Base-by-base conservation (phyloP, 2,888 invertebrate genomes). In the Acronicta aceris region DNA sequence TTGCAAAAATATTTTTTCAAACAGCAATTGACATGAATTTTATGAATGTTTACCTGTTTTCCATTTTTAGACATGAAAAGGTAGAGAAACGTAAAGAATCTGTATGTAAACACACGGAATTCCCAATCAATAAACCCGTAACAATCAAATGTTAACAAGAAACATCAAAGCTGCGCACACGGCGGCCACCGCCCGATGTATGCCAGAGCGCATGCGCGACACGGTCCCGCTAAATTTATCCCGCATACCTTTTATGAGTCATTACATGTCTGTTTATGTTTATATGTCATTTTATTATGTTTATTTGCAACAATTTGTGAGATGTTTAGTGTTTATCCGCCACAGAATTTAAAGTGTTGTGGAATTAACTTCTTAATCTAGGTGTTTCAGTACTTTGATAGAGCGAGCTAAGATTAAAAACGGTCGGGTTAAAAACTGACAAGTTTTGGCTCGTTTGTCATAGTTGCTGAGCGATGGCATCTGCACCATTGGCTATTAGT, bases 171-270 rank as follows among this genome's bases (percentile, higher is more conserved):
- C 49, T 53, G 47, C 56, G 47, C 49, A 6, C 36, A 16, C 58
- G 55, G 21, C 48, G 58, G 45, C 51, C 17, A 41, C 52, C 43
- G 47, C 42, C 45, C 55, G 64, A 54, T 57, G 45, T 56, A 63
- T 66, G 66, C 71, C 64, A 73, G 67, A 56, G 54, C 49, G 25
- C 60, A 42, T 40, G 58, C 58, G 62, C 48, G 65, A 62, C 74
- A 60, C 54, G 59, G 58, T 41, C 38, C 41, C 25, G 58, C 65
- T 78, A 78, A 69, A 74, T 59, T 64, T 78, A 78, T 59, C 65
- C 38, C 66, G 68, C 76, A 77, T 74, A 78, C 69, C 77, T 69
- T 74, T 78, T 67, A 78, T 78, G 79, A 78, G 58, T 78, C 77
- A 78, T 78, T 74, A 69, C 50, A 5, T 45, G 16, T 41, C 41